phyloP scores from a whole-genome alignment of 1,140 invertebrate genomes.

The Ceratina japonica region DNA sequence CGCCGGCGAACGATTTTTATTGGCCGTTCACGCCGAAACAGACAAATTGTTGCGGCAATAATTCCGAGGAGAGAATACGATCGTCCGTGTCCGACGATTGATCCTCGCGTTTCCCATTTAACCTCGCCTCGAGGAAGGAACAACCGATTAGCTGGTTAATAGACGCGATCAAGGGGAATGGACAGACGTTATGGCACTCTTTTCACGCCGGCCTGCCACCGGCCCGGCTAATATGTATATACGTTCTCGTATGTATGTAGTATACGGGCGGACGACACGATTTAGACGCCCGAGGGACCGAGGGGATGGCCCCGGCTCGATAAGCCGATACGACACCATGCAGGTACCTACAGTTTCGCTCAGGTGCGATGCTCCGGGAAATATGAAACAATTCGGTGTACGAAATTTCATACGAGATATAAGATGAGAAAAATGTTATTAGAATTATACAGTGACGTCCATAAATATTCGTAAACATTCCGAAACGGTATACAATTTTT shows the following conservation, averaged over 20 bases:
- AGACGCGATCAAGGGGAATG: neutral
- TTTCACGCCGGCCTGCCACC: slow-evolving; percentile 14
- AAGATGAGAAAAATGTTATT: too few relatives aligned
- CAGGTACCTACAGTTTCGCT: slow-evolving; percentile 25
- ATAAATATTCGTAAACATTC: too few relatives aligned
- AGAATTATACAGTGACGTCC: too few relatives aligned
- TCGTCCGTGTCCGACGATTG: neutral
- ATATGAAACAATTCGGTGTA: neutral
- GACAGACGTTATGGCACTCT: neutral
- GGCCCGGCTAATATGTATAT: slow-evolving; percentile 6
- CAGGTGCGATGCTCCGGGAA: neutral
- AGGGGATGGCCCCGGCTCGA: slow-evolving; percentile 3
- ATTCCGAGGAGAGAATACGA: neutral
- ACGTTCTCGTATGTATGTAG: neutral
- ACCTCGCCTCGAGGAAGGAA: neutral
- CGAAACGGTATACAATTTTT: too few relatives aligned
- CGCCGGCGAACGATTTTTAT: neutral
- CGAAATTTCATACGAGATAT: neutral
- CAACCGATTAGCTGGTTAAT: slow-evolving; percentile 7
- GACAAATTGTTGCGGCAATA: too few relatives aligned
- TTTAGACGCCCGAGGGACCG: slow-evolving; percentile 2
- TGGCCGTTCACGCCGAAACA: neutral
- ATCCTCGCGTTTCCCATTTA: neutral
- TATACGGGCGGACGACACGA: slow-evolving; percentile 21
- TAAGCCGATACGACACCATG: slow-evolving; percentile 19